A percentile compares a stretch with the other conserved stretches of the same genome.
Evolutionary conservation across 2,797 vertebrate species (phyloP).

Genomic region (Lerista edwardsae): DNA sequence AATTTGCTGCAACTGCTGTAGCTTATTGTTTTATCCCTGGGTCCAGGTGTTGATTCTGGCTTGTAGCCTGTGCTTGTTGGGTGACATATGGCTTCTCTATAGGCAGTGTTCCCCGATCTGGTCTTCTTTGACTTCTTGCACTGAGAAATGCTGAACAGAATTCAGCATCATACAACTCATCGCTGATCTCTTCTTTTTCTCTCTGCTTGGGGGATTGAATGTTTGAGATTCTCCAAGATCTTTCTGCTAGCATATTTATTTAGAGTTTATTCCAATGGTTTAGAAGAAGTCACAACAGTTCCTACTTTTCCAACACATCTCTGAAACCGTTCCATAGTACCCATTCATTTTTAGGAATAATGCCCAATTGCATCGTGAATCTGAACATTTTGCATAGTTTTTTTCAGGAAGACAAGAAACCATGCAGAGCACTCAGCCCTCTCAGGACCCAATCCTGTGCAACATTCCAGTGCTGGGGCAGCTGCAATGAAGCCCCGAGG

Average conservation of each 20-base stretch:
- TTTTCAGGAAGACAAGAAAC: too few relatives aligned
- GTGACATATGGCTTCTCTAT: neutral
- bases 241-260: neutral
- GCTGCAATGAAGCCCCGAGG: too few relatives aligned
- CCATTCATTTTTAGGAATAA: too few relatives aligned
- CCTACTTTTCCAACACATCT: too few relatives aligned
- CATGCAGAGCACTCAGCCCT: too few relatives aligned
- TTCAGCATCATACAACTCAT: neutral
- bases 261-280: too few relatives aligned
- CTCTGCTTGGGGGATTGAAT: neutral
- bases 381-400: too few relatives aligned
- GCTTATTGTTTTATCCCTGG: neutral
- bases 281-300: too few relatives aligned
- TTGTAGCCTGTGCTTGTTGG: neutral
- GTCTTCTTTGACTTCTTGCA: neutral
- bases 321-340: too few relatives aligned
- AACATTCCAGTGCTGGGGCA: too few relatives aligned
- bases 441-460: too few relatives aligned
- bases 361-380: too few relatives aligned
- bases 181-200: neutral
- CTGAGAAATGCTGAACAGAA: neutral
- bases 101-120: neutral
- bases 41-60: neutral
- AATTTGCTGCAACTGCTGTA: neutral
- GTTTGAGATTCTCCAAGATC: neutral